phyloP scores from a whole-genome alignment of 1,140 invertebrate genomes.

The Scaptomyza hsui region DNA sequence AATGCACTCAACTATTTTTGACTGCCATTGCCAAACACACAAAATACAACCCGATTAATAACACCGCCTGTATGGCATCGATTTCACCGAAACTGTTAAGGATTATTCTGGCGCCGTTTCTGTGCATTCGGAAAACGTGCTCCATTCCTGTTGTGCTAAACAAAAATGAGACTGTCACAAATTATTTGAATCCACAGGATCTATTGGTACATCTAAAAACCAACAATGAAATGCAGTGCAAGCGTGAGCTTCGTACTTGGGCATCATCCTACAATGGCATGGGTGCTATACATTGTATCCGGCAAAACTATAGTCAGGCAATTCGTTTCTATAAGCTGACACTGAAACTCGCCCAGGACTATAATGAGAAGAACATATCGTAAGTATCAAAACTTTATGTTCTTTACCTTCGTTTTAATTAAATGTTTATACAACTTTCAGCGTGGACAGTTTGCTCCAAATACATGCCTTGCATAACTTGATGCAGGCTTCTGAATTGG shows the following conservation, averaged over 20 bases:
- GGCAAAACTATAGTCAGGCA: conserved; percentile 85
- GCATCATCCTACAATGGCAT: conserved; percentile 87
- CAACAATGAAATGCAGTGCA: conserved; percentile 87
- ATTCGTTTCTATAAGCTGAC: conserved; percentile 87
- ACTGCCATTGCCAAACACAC: conserved; percentile 53
- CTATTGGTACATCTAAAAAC: conserved; percentile 88
- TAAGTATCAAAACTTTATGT: conserved; percentile 26
- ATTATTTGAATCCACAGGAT: conserved; percentile 86
- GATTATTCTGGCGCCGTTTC: conserved; percentile 86
- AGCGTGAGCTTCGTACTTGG: conserved; percentile 87
- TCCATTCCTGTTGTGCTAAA: conserved; percentile 87
- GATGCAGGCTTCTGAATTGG: conserved; percentile 52
- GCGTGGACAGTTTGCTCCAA: conserved; percentile 85
- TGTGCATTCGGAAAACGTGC: conserved; percentile 89
- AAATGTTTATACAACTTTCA: conserved; percentile 15
- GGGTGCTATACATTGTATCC: conserved; percentile 88
- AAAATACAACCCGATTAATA: conserved; percentile 28
- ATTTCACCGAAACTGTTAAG: conserved; percentile 54
- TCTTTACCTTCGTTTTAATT: not conserved
- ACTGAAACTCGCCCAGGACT: conserved; percentile 65
- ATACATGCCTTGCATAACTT: conserved; percentile 90
- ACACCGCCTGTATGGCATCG: conserved; percentile 44
- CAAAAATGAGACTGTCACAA: conserved; percentile 45
- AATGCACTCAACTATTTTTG: conserved; percentile 60
- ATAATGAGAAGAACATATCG: conserved; percentile 61